These are phyloP conservation scores for Seira ritae DNA, from an alignment of 2,888 invertebrate genomes.

Conservation along the genomic window DNA sequence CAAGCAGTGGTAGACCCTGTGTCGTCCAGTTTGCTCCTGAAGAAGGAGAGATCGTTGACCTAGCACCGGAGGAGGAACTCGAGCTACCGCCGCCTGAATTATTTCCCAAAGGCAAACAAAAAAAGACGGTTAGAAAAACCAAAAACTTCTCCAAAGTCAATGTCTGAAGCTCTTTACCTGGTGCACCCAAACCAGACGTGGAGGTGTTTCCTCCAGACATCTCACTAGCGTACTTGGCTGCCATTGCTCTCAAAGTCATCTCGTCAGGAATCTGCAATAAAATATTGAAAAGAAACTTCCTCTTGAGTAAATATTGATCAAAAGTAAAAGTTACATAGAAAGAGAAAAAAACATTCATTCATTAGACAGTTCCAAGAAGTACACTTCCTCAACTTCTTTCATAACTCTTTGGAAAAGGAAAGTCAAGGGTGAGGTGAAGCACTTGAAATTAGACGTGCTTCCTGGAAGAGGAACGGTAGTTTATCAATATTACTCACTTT, in stretches of 20 bases:
- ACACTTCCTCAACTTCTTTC: no score
- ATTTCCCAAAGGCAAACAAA: no score
- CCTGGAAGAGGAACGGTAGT: no score
- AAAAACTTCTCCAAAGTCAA: no score
- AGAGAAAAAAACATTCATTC: conserved; percentile 37
- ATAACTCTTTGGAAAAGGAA: no score
- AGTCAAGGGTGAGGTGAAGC: no score
- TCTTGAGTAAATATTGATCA: background rate
- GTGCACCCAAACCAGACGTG: background rate
- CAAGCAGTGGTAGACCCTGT: conserved; percentile 63
- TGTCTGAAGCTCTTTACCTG: no score
- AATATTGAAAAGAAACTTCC: conserved; percentile 26
- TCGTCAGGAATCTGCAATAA: conserved; percentile 64
- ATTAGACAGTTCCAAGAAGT: no score
- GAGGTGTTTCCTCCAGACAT: conserved; percentile 35
- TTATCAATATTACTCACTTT: no score
- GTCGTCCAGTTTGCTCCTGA: conserved; percentile 48
- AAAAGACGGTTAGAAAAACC: no score
- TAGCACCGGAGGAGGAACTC: conserved; percentile 34
- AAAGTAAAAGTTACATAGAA: background rate
- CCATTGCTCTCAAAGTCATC: conserved; percentile 64
- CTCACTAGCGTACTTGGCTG: conserved; percentile 66
- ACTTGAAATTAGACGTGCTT: no score
- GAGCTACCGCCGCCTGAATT: background rate
- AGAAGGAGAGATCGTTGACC: conserved; percentile 33